Evolutionary conservation across 2,888 invertebrate genomes (phyloP).

Genomic region (Julus scandinavius): DNA sequence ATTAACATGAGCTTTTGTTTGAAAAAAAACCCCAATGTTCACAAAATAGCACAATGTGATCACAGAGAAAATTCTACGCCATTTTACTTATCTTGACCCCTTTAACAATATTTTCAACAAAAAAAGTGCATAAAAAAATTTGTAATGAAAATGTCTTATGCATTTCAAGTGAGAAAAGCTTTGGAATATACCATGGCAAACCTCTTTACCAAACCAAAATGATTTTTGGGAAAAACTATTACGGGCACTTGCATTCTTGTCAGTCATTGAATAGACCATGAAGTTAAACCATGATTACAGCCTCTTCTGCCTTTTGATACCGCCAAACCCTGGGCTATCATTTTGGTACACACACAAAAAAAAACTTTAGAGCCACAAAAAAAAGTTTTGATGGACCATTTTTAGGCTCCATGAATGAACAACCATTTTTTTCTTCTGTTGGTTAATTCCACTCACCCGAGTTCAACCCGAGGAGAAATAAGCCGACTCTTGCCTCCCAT

Average conservation of each 20-base stretch:
- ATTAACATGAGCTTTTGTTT: no score
- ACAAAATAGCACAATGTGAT: no score
- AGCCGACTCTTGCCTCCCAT: constrained; percentile 13
- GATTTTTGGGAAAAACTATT: not conserved
- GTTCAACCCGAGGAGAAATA: not conserved
- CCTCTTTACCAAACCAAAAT: not conserved
- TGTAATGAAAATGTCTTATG: no score
- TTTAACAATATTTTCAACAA: no score
- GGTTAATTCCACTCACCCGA: constrained; percentile 8
- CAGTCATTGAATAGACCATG: constrained; percentile 34
- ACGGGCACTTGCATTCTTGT: not conserved
- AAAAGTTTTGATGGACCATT: constrained; percentile 4
- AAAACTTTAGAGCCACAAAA: not conserved
- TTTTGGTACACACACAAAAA: not conserved
- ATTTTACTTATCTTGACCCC: no score
- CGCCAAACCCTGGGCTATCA: constrained; percentile 27
- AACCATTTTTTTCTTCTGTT: not conserved
- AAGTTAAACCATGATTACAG: constrained; percentile 19
- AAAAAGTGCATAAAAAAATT: no score
- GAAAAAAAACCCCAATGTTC: no score
- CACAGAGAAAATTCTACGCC: no score
- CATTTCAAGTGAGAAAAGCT: no score
- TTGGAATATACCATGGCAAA: no score
- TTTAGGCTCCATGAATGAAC: constrained; percentile 33
- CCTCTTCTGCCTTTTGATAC: not conserved